Percentiles rank a stretch among this genome's conserved stretches.
Evolutionary conservation across 2,888 invertebrate species (phyloP).

Genomic region (Limnephilus rhombicus): DNA sequence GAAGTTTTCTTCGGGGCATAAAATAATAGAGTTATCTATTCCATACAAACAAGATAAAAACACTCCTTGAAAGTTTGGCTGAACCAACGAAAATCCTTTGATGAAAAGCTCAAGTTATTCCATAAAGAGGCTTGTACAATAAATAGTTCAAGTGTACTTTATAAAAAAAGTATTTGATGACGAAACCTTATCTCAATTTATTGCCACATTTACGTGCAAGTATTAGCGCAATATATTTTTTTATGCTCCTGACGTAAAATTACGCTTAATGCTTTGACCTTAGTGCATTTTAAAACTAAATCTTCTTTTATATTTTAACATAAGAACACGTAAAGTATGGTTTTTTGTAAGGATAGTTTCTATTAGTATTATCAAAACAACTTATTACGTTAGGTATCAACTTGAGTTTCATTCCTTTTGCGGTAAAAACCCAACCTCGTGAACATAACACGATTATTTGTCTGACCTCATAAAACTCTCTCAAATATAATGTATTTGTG

Average conservation of each 20-base stretch:
- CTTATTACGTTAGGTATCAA: background rate
- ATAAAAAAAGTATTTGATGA: background rate
- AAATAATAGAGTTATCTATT: background rate
- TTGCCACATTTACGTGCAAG: background rate
- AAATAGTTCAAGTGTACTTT: background rate
- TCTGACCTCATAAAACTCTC: conserved; percentile 8
- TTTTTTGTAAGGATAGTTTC: background rate
- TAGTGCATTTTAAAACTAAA: background rate
- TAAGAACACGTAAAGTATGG: background rate
- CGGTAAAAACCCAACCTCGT: conserved; percentile 23
- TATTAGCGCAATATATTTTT: background rate
- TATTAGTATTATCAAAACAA: background rate
- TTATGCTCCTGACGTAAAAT: no score
- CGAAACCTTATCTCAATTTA: background rate
- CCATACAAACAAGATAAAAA: background rate
- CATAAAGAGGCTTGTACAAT: background rate
- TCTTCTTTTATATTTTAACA: background rate
- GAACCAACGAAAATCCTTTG: background rate
- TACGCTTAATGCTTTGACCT: background rate
- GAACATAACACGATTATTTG: background rate
- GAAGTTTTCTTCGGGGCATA: background rate
- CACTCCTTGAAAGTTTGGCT: background rate
- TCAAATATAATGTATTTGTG: background rate
- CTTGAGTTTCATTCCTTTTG: conserved; percentile 7
- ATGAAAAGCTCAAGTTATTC: background rate